Base-by-base conservation (phyloP, 2,888 invertebrate genomes). In the Drosophila nr. perissopoda region DNA sequence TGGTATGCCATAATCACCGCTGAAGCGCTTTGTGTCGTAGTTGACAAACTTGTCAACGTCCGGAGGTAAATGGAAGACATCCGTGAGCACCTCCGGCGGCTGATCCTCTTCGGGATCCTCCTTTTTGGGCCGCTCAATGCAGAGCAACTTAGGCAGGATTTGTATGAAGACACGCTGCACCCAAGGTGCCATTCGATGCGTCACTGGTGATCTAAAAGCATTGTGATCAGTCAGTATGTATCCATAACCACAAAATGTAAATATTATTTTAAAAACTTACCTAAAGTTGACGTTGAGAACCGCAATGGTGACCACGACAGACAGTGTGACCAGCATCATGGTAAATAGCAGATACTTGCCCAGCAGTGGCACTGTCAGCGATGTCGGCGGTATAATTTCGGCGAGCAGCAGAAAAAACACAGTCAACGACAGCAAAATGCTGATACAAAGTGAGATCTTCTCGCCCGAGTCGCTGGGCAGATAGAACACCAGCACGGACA, bases 391-490 rank as follows among this genome's bases (percentile, higher is more conserved):
- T 93, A 98, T 98, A 92, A 98, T 98, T 94, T 98, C 98, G 91
- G 97, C 98, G 92, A 98, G 94, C 87, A 98, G 95, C 91, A 98
- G 95, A 94, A 98, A 98, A 95, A 98, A 98, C 94, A 98, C 98
- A 91, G 98, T 98, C 92, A 98, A 94, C 84, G 98, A 98, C 65
- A 98, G 96, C 76, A 98, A 95, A 92, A 98, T 98, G 81, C 98
- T 98, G 91, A 98, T 98, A 93, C 98, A 98, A 79, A 99, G 95
- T 76, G 99, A 98, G 89, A 99, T 98, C 94, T 99, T 99, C 94
- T 99, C 99, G 82, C 99, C 99, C 60, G 98, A 98, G 94, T 99
- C 99, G 80, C 98, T 98, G 71, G 99, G 99, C 88, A 99, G 94
- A 94, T 99, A 99, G 94, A 99, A 99, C 78, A 99, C 99, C 76